These are phyloP conservation scores for Neopipo cinnamomea DNA, from an alignment of 2,113 vertebrate genomes.

Conservation along the genomic window DNA sequence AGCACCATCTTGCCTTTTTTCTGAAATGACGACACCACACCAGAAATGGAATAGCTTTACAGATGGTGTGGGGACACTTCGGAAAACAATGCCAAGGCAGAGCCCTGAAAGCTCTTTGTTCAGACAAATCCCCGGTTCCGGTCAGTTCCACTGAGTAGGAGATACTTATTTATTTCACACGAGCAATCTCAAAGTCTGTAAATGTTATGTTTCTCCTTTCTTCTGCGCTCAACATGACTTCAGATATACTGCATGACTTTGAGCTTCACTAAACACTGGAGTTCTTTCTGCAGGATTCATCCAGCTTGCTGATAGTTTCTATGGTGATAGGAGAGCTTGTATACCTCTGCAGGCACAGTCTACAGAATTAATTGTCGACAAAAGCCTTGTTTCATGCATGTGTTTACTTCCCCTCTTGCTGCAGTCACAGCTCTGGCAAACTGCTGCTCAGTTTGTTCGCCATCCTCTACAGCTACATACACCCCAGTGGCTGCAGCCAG, in stretches of 20 bases:
- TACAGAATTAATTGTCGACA: background rate
- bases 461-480: background rate
- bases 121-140: background rate
- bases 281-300: background rate
- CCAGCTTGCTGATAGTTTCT: background rate
- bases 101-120: background rate
- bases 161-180: background rate
- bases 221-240: background rate
- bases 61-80: background rate
- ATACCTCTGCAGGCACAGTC: background rate
- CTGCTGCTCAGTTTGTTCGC: background rate
- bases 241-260: background rate
- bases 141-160: background rate
- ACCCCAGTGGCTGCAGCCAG: background rate
- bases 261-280: background rate
- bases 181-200: background rate
- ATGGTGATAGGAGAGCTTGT: background rate
- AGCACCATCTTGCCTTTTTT: background rate
- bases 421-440: background rate
- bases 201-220: background rate
- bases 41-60: background rate
- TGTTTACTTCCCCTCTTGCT: background rate
- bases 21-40: accelerated
- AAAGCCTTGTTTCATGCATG: background rate
- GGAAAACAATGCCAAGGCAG: background rate